Base-by-base conservation (phyloP, 2,888 invertebrate species). In the Tineola bisselliella region DNA sequence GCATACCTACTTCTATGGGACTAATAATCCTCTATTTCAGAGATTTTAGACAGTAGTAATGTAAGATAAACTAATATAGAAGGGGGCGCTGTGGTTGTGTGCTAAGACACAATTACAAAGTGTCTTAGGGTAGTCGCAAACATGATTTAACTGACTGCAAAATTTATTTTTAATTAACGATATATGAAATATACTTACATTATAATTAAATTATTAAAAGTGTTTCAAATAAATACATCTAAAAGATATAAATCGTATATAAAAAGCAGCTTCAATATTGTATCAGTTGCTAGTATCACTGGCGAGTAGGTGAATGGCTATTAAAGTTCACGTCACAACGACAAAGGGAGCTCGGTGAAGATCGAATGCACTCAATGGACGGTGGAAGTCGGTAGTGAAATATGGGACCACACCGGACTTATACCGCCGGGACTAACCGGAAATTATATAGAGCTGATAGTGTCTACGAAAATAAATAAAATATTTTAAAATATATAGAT, bases 371-470 rank as follows among this genome's bases (percentile, higher is more conserved):
- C 25, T 18, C n/a, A 15, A 25, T 19, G 13, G 18, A 12, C 10
- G 54, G 19, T 44, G 70, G 66, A 67, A 68, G 70, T 67, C 68
- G 67, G 70, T 68, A 67, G 77, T 81, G 79, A 83, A 79, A 78
- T 82, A 81, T 81, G 76, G 77, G 83, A 81, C 81, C 84, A 58
- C 84, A 58, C 81, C 79, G 75, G 74, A 73, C 76, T 76, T 71
- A 74, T 73, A 70, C 70, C 68, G 70, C 70, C 70, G 66, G 66
- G 62, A 33, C 17, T 48, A 57, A 61, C 61, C n/a, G 1, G 33
- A 25, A 58, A n/a, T 8, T 58, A 33, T 58, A 58, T 58, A 58
- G 58, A 58, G 58, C n/a, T 3, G 54, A 12, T 54, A 54, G 18
- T 17, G 13, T 52, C 10, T 25, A 25, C 25, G 6, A 25, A 25